Conservation (phyloP, 92 coral and sea anemone genomes). For the Actinernus sp. region DNA sequence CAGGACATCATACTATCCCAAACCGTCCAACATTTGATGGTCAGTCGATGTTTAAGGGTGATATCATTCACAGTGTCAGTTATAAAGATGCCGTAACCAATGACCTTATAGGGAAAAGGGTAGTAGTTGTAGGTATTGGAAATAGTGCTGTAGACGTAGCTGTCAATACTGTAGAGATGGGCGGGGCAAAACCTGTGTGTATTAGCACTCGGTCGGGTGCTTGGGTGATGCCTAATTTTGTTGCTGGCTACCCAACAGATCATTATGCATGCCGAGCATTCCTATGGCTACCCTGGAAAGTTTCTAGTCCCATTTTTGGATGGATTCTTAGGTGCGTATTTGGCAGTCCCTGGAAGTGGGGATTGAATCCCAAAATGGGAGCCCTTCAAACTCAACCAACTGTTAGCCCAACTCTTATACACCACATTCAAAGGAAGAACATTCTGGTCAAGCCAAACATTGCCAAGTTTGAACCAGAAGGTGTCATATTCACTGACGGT, state of each 20-base stretch:
- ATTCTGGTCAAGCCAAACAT: conserved; percentile 71
- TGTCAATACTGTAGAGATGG: conserved; percentile 65
- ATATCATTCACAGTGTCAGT: conserved; percentile 65
- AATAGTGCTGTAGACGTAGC: conserved; percentile 91
- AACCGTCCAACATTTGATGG: conserved; percentile 67
- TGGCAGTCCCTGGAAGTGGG: conserved; percentile 85
- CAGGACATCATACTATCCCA: conserved; percentile 85
- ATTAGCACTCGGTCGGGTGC: conserved; percentile 86
- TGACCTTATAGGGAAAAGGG: conserved; percentile 60
- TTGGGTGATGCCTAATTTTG: conserved; percentile 75
- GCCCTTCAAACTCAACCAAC: conserved; percentile 84
- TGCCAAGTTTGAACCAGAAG: conserved; percentile 25
- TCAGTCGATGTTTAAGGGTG: conserved; percentile 64
- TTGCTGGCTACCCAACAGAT: conserved; percentile 75
- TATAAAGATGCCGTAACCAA: conserved; percentile 81
- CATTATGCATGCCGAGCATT: conserved; percentile 78
- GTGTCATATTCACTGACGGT: conserved; percentile 74
- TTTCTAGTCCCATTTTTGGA: conserved; percentile 64
- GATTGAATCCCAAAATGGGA: conserved; percentile 75
- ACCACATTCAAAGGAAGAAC: conserved; percentile 73
- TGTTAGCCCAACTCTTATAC: conserved; percentile 77
- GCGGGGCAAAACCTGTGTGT: conserved; percentile 58
- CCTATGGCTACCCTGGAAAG: conserved; percentile 81
- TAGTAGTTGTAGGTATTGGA: conserved; percentile 83
- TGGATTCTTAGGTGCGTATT: conserved; percentile 39